Evolutionary conservation across 1,140 invertebrate species (phyloP).

Genomic region (Asobara japonica): DNA sequence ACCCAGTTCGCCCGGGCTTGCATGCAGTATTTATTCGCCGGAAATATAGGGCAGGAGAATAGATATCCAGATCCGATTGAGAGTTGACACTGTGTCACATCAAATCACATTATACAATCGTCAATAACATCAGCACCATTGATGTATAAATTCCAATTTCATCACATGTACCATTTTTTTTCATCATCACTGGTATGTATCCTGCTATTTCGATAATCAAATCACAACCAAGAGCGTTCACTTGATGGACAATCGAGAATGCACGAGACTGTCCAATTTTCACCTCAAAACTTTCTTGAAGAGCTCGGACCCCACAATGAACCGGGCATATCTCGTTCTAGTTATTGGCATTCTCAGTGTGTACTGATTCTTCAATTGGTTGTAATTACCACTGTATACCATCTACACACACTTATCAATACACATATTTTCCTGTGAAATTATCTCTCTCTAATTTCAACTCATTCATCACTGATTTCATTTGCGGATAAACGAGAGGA

Average conservation of each 20-base stretch:
- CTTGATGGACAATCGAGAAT: background rate
- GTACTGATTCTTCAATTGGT: slow-evolving; percentile 21
- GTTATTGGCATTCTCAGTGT: slow-evolving; percentile 44
- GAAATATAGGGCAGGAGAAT: slow-evolving; percentile 1
- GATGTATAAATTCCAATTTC: background rate
- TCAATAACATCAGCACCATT: background rate
- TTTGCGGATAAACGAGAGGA: background rate
- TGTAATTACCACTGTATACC: slow-evolving; percentile 18
- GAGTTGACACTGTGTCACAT: background rate
- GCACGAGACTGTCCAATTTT: slow-evolving; percentile 17
- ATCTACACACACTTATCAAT: slow-evolving; percentile 16
- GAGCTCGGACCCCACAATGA: slow-evolving; percentile 41
- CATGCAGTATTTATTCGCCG: background rate
- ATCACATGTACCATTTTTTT: background rate
- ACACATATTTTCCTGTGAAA: background rate
- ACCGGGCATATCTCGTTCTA: slow-evolving; percentile 26
- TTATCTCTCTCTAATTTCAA: background rate
- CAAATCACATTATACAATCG: background rate
- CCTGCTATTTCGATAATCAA: background rate
- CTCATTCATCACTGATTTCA: background rate
- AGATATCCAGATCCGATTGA: background rate
- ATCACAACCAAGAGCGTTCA: background rate
- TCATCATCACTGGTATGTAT: background rate
- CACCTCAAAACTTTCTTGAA: slow-evolving; percentile 50
- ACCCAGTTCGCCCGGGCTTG: background rate